Evolutionary conservation across 2,797 vertebrate genomes (phyloP).

Genomic region (Pygocentrus nattereri): DNA sequence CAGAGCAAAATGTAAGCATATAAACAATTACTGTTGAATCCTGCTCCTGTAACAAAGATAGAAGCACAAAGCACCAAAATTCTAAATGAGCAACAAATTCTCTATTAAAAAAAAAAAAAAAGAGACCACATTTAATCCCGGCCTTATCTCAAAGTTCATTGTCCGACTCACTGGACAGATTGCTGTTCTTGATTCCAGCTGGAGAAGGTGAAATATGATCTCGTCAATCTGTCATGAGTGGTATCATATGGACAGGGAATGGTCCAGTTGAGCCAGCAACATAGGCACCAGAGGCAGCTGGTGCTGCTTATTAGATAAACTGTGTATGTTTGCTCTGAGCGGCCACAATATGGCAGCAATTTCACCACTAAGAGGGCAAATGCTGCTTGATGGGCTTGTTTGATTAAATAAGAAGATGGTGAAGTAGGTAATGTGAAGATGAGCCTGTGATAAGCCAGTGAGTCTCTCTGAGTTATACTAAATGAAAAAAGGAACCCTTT

Average conservation of each 20-base stretch:
- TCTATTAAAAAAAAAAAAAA: background rate
- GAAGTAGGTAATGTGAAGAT: constrained; percentile 2
- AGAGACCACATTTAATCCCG: background rate
- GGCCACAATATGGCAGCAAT: constrained; percentile 50
- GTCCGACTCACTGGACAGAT: background rate
- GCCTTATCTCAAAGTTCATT: background rate
- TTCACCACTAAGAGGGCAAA: constrained; percentile 42
- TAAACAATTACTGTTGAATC: background rate
- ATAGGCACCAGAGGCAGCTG: constrained; percentile 47
- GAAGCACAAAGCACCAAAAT: background rate
- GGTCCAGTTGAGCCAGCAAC: constrained; percentile 29
- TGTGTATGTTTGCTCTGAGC: constrained; percentile 38
- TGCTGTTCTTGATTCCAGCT: background rate
- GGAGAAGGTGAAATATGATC: constrained; percentile 12
- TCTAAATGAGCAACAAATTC: background rate
- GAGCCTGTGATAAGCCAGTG: background rate
- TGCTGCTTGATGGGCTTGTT: constrained; percentile 11
- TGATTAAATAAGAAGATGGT: constrained; percentile 28
- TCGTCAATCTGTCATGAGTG: constrained; percentile 28
- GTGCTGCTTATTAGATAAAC: constrained; percentile 52
- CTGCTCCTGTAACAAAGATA: background rate
- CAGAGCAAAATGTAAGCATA: background rate
- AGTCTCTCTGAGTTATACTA: background rate
- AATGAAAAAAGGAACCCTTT: background rate
- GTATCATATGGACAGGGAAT: constrained; percentile 29